phyloP scores from a whole-genome alignment of 2,888 invertebrate genomes.

The Cosmia pyralina region DNA sequence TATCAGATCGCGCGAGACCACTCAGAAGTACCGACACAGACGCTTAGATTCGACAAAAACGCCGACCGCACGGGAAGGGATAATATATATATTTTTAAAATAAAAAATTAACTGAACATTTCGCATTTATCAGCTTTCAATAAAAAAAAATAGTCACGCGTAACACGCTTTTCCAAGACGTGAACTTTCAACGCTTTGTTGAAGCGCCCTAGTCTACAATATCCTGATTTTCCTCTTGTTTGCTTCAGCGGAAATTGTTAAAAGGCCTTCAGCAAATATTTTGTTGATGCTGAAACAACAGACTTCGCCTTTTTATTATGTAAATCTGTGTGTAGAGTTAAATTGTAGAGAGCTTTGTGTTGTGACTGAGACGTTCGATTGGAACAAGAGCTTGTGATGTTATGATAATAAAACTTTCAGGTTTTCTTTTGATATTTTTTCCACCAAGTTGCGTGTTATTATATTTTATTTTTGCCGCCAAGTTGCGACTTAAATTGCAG shows the following conservation, averaged over 20 bases:
- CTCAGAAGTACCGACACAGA: no score
- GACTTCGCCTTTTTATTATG: slow-evolving; percentile 66
- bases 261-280: slow-evolving; percentile 77
- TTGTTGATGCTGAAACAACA: slow-evolving; percentile 73
- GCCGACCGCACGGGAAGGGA: no score
- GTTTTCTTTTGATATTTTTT: neutral
- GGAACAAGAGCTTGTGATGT: slow-evolving; percentile 21
- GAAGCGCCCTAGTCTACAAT: slow-evolving; percentile 37
- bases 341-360: slow-evolving; percentile 55
- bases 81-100: no score
- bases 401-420: slow-evolving; percentile 1
- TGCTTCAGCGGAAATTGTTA: slow-evolving; percentile 72
- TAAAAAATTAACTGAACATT: neutral
- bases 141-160: neutral
- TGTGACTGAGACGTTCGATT: slow-evolving; percentile 25
- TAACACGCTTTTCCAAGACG: neutral
- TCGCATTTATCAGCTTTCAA: neutral
- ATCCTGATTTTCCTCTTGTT: slow-evolving; percentile 51
- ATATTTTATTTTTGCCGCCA: neutral
- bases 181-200: slow-evolving; percentile 33
- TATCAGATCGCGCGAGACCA: no score
- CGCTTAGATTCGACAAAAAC: no score
- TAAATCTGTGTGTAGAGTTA: slow-evolving; percentile 57
- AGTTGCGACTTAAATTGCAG: slow-evolving; percentile 46
- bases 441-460: neutral